Conservation (phyloP, 1,140 invertebrate genomes). For the Cydia amplana region DNA sequence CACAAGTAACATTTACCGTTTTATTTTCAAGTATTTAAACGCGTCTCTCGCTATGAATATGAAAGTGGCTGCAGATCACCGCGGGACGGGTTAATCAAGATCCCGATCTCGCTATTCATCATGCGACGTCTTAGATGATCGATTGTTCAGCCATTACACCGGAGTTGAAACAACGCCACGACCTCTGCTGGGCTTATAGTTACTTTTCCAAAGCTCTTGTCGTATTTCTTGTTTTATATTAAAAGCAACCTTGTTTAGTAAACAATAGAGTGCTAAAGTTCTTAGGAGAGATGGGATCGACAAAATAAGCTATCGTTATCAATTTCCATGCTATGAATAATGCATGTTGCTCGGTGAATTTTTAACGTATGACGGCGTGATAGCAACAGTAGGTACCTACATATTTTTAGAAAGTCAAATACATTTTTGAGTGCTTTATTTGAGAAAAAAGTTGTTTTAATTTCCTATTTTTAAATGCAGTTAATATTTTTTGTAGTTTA, state of each 20-base stretch:
- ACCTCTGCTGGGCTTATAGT: neutral
- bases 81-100: constrained; percentile 30
- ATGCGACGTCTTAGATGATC: constrained; percentile 29
- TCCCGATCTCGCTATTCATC: constrained; percentile 26
- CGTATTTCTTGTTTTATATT: neutral
- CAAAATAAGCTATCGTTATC: constrained; percentile 15
- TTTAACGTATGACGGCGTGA: neutral
- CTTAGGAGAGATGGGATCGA: neutral
- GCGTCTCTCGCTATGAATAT: constrained; percentile 16
- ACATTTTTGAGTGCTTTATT: neutral
- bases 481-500: neutral
- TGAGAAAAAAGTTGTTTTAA: no score
- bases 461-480: no score
- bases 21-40: neutral
- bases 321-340: constrained; percentile 28
- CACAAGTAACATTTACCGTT: neutral
- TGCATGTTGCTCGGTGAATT: constrained; percentile 7
- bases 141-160: constrained; percentile 28
- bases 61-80: constrained; percentile 27
- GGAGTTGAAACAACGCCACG: constrained; percentile 14
- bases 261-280: neutral
- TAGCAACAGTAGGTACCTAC: neutral
- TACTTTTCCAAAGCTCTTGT: constrained; percentile 2
- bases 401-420: neutral
- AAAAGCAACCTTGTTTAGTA: neutral